These are phyloP conservation scores for Cremastinae sp. DNA, from an alignment of 2,888 invertebrate genomes.

Conservation along the genomic window DNA sequence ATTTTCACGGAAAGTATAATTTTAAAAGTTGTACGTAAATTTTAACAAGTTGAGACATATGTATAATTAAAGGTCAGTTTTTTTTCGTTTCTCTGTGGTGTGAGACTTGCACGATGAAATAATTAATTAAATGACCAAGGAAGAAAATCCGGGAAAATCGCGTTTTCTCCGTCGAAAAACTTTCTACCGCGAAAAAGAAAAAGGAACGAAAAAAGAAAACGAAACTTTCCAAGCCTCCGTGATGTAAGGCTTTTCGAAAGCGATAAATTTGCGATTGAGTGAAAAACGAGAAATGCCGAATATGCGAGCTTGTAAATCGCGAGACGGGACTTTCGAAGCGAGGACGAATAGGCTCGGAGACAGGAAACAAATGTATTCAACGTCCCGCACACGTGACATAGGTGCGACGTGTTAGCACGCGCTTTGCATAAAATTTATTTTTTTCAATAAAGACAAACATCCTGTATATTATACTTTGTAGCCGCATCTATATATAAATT, in stretches of 20 bases:
- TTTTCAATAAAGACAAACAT: conserved; percentile 30
- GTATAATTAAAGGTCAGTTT: background rate
- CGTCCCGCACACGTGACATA: conserved; percentile 45
- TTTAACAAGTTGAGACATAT: too few relatives aligned
- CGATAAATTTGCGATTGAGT: background rate
- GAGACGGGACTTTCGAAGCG: conserved; percentile 52
- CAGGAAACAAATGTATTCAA: conserved; percentile 34
- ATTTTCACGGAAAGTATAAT: too few relatives aligned
- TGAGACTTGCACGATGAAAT: too few relatives aligned
- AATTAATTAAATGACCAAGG: background rate
- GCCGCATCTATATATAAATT: too few relatives aligned
- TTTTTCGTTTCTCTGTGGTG: background rate
- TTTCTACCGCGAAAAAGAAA: background rate
- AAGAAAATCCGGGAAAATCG: background rate
- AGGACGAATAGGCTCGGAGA: conserved; percentile 28
- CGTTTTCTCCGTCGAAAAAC: background rate
- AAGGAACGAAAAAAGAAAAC: background rate
- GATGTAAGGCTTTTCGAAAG: conserved; percentile 30
- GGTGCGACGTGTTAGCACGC: conserved; percentile 48
- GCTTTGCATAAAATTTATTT: conserved; percentile 33
- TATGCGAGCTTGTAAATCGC: background rate
- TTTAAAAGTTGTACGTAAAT: too few relatives aligned
- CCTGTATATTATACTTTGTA: conserved; percentile 11
- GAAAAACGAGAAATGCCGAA: conserved; percentile 2
- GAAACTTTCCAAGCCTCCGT: conserved; percentile 10